Conservation (phyloP, 1,140 invertebrate species). For the Stegodyphus dumicola region DNA sequence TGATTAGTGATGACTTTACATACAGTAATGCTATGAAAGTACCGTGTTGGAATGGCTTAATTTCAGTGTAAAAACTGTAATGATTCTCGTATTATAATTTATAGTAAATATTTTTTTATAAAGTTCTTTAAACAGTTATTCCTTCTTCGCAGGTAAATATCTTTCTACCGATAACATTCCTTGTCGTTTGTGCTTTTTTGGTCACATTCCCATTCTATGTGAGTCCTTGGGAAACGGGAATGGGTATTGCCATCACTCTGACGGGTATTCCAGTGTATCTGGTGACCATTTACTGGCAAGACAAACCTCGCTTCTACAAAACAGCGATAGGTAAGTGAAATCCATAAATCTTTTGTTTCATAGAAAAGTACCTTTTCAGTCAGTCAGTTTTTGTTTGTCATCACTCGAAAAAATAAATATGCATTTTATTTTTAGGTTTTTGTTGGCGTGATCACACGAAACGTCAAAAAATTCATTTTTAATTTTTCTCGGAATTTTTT, state of each 20-base stretch:
- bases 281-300: slow-evolving; percentile 80
- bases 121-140: background rate
- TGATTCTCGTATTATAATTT: background rate
- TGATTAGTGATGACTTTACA: too few relatives aligned
- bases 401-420: background rate
- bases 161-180: slow-evolving; percentile 82
- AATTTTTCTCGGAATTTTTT: background rate
- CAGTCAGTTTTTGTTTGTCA: background rate
- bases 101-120: background rate
- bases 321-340: slow-evolving; percentile 1
- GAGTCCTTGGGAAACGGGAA: slow-evolving; percentile 75
- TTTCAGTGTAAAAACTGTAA: background rate
- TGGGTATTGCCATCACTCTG: slow-evolving; percentile 79
- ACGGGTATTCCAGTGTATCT: slow-evolving; percentile 90
- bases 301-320: slow-evolving; percentile 77
- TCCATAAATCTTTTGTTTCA: background rate
- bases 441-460: background rate
- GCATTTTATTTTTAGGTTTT: background rate
- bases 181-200: slow-evolving; percentile 82
- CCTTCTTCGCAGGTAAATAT: slow-evolving; percentile 75
- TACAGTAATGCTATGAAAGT: too few relatives aligned
- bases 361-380: background rate
- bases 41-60: too few relatives aligned
- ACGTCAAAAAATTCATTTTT: background rate
- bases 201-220: slow-evolving; percentile 81